phyloP scores from a whole-genome alignment of 1,140 invertebrate species.

The Globodera rostochiensis region DNA sequence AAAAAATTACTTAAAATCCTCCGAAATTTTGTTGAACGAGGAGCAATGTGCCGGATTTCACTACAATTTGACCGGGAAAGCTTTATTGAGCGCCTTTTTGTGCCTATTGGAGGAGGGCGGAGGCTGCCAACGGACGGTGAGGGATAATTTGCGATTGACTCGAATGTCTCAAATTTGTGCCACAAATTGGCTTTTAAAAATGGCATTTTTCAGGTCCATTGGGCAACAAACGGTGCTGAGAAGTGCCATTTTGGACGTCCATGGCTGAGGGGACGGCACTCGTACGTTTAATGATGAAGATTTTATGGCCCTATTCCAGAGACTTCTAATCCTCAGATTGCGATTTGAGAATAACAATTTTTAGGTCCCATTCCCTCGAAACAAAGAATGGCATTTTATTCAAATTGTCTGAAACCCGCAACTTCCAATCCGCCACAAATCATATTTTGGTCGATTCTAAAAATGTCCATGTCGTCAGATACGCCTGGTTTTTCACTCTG shows the following conservation, averaged over 20 bases:
- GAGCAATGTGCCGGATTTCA: conserved; percentile 42
- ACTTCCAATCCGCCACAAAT: no score
- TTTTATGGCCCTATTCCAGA: background rate
- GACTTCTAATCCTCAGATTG: no score
- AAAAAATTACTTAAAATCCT: conserved; percentile 46
- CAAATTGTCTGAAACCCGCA: no score
- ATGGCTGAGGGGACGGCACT: conserved; percentile 39
- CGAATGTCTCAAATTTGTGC: background rate
- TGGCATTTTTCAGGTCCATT: conserved; percentile 26
- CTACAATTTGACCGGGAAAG: conserved; percentile 47
- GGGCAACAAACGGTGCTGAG: conserved; percentile 34
- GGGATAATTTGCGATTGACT: background rate
- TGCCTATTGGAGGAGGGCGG: conserved; percentile 51
- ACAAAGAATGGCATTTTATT: no score
- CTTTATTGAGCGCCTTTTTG: conserved; percentile 44
- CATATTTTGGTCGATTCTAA: no score
- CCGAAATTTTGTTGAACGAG: conserved; percentile 40
- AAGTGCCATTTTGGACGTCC: conserved; percentile 31
- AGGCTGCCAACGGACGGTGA: conserved; percentile 47
- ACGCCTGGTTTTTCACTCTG: conserved; percentile 32
- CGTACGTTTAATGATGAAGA: conserved; percentile 9
- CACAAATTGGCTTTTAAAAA: no score
- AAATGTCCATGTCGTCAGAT: background rate
- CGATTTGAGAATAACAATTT: no score
- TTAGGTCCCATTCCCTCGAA: no score